A percentile compares a stretch with the other conserved stretches of the same genome.
Conservation (phyloP, 2,888 invertebrate genomes). For the Camponotus fellah region DNA sequence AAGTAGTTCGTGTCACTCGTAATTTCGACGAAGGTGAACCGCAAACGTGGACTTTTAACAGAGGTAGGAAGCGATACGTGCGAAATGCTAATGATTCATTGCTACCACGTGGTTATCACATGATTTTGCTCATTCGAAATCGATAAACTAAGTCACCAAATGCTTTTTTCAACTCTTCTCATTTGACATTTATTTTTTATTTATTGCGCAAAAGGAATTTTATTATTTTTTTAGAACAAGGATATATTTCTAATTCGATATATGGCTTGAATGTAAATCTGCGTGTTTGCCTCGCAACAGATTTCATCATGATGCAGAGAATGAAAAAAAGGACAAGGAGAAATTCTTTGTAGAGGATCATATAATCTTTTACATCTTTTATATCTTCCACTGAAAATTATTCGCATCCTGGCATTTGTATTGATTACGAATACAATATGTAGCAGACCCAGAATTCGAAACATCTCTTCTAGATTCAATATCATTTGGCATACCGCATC, state of each 20-base stretch:
- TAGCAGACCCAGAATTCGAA: not conserved
- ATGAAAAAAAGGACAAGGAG: not conserved
- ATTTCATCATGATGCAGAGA: not conserved
- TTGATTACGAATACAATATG: not conserved
- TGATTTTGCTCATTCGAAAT: not conserved
- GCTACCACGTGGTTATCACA: slow-evolving; percentile 9
- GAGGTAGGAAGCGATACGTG: slow-evolving; percentile 49
- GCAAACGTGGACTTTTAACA: not conserved
- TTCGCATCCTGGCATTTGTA: not conserved
- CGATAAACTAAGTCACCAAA: not conserved
- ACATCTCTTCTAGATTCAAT: not conserved
- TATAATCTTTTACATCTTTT: not conserved
- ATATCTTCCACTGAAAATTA: not conserved
- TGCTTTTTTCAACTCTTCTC: slow-evolving; percentile 16
- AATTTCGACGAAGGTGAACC: slow-evolving; percentile 18
- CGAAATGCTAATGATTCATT: slow-evolving; percentile 58
- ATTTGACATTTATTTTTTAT: not conserved
- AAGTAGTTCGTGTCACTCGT: not conserved
- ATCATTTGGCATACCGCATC: not conserved
- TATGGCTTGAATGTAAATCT: not conserved
- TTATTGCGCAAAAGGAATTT: not conserved
- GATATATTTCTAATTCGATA: not conserved
- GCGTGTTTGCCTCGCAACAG: not conserved
- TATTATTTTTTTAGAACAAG: not conserved
- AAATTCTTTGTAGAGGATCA: not conserved